Conservation (phyloP, 2,888 invertebrate genomes). For the Spodoptera littoralis region DNA sequence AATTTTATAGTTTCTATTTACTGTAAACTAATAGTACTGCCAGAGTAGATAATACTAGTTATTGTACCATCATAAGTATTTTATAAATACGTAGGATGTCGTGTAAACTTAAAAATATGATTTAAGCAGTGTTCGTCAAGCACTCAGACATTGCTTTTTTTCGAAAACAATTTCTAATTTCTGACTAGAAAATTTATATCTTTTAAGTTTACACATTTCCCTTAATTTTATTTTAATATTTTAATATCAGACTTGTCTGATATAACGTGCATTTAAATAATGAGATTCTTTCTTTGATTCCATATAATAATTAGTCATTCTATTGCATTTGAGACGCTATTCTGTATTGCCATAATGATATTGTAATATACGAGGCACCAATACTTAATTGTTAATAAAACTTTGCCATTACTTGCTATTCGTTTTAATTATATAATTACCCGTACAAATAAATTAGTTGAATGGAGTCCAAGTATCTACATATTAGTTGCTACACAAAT, state of each 20-base stretch:
- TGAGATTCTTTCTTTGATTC: constrained; percentile 44
- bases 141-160: too few relatives aligned
- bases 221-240: constrained; percentile 23
- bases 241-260: constrained; percentile 25
- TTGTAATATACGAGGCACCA: constrained; percentile 70
- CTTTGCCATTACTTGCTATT: constrained; percentile 39
- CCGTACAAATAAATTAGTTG: constrained; percentile 27
- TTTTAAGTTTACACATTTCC: constrained; percentile 39
- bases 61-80: constrained; percentile 38
- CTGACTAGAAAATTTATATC: neutral
- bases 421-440: constrained; percentile 24
- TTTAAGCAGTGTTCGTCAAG: too few relatives aligned
- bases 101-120: constrained; percentile 30
- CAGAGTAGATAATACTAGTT: constrained; percentile 30
- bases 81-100: constrained; percentile 23
- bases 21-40: constrained; percentile 36
- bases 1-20: constrained; percentile 37
- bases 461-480: constrained; percentile 26
- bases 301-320: constrained; percentile 36
- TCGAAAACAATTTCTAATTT: too few relatives aligned
- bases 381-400: constrained; percentile 82
- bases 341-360: constrained; percentile 51
- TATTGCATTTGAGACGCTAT: constrained; percentile 52
- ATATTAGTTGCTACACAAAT: constrained; percentile 37
- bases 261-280: constrained; percentile 50